A percentile compares a stretch with the other conserved stretches of the same genome.
Conservation (phyloP, 2,888 invertebrate species). For the Ophioninae sp. region DNA sequence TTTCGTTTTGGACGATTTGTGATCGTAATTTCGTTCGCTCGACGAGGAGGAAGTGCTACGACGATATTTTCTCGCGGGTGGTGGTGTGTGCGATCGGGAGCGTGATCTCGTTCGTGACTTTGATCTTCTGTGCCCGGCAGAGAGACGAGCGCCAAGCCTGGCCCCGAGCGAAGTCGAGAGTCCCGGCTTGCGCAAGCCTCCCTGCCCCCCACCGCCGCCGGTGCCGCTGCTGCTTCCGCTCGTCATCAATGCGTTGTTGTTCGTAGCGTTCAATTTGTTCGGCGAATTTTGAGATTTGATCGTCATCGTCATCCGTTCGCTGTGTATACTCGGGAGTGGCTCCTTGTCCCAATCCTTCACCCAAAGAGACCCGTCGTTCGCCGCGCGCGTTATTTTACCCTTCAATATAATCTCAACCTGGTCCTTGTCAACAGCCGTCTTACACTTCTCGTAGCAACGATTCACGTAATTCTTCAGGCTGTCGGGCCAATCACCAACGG, state of each 20-base stretch:
- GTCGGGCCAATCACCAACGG: slow-evolving; percentile 89
- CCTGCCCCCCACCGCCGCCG: slow-evolving; percentile 66
- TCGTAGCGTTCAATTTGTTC: slow-evolving; percentile 68
- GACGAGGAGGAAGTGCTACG: slow-evolving; percentile 78
- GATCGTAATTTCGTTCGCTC: slow-evolving; percentile 77
- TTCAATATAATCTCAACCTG: slow-evolving; percentile 96
- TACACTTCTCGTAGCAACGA: slow-evolving; percentile 95
- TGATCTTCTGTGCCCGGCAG: slow-evolving; percentile 75
- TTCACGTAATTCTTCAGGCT: slow-evolving; percentile 93
- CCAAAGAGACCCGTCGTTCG: slow-evolving; percentile 93
- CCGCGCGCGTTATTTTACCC: slow-evolving; percentile 95
- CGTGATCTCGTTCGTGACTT: slow-evolving; percentile 77
- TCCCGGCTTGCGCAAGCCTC: slow-evolving; percentile 79
- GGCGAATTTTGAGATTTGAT: slow-evolving; percentile 84
- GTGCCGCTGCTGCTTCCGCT: background rate
- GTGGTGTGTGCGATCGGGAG: slow-evolving; percentile 77
- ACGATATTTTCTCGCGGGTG: slow-evolving; percentile 76
- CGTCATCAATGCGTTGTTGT: slow-evolving; percentile 66
- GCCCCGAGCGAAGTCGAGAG: slow-evolving; percentile 84
- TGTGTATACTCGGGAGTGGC: slow-evolving; percentile 93
- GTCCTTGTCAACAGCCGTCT: slow-evolving; percentile 94
- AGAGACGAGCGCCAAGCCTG: slow-evolving; percentile 83
- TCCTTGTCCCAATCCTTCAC: slow-evolving; percentile 97
- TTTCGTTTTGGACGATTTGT: slow-evolving; percentile 74
- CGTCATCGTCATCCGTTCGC: slow-evolving; percentile 87